Evolutionary conservation across 2,888 invertebrate genomes (phyloP).

Genomic region (Seira ritae): DNA sequence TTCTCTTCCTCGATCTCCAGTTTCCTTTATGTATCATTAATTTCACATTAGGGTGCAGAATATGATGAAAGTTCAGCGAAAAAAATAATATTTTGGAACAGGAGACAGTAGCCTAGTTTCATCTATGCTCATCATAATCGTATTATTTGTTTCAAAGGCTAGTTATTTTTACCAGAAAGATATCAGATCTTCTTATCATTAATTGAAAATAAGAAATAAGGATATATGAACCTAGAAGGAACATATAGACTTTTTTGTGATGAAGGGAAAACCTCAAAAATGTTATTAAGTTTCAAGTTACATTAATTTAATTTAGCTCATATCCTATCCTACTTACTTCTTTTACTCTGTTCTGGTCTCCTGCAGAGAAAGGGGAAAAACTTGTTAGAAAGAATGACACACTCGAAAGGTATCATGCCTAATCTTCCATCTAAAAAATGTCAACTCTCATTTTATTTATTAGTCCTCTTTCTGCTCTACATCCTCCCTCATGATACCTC

Average conservation of each 20-base stretch:
- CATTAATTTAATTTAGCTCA: neutral
- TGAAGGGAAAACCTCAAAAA: neutral
- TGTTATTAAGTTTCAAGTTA: neutral
- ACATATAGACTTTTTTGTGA: too few relatives aligned
- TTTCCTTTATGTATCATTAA: slow-evolving; percentile 3
- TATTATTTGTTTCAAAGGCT: too few relatives aligned
- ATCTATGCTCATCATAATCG: too few relatives aligned
- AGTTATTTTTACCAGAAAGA: too few relatives aligned
- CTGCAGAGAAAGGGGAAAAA: neutral
- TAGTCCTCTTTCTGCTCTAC: slow-evolving; percentile 34
- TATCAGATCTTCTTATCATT: too few relatives aligned
- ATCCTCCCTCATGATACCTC: neutral
- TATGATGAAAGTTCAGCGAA: neutral
- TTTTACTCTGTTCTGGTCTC: too few relatives aligned
- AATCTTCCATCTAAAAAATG: slow-evolving; percentile 33
- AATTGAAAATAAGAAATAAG: too few relatives aligned
- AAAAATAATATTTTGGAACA: neutral
- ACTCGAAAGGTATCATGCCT: neutral
- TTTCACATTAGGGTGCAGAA: neutral
- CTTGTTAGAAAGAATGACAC: neutral
- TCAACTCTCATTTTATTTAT: slow-evolving; percentile 37
- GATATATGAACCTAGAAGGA: too few relatives aligned
- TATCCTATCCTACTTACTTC: too few relatives aligned
- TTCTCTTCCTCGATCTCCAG: too few relatives aligned
- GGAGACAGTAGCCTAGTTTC: too few relatives aligned